Evolutionary conservation across 1,140 invertebrate species (phyloP), one percentile per base, ranked within the genome.

Genomic region (Pygmarrhopalites habei): DNA sequence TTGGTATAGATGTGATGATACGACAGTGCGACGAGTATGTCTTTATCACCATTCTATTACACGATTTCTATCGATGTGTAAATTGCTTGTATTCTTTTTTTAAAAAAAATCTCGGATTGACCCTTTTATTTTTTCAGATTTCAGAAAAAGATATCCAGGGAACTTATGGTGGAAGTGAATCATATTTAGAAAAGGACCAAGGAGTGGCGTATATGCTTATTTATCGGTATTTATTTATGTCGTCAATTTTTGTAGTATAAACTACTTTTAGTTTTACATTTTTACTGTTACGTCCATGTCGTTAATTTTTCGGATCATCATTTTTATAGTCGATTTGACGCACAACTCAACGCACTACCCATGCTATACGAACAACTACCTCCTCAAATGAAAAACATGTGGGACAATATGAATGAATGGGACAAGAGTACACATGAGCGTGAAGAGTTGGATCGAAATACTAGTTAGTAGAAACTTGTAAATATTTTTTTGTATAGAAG

Each of bases 1-100:
- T 65, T 92, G 90, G 90, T 85, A 83, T 72, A 88, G 88, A 73
- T 92, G 89, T 72, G 90, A 92, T 74, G 90, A 92, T 76, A 85
- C 88, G 74, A 82, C 77, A 70, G 86, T 88, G 19, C 79, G 77
- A 23, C 74, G 79, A 71, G 84, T 86, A 75, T 35, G n/a, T n/a
- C n/a, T n/a, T n/a, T 74, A 75, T 75, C 2, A 15, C 25, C 41
- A 7, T 51, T 19, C 19, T n/a, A 14, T 10, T 2, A n/a, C n/a
- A n/a, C n/a, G n/a, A n/a, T n/a, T n/a, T n/a, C n/a, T n/a, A n/a
- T n/a, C n/a, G n/a, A n/a, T n/a, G n/a, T n/a, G n/a, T n/a, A n/a
- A n/a, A 25, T 35, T 28, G 32, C 30, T 19, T 63, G 15, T 12
- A 56, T 41, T 12, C 14, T 57, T 7, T 30, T 46, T 57, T 30